Evolutionary conservation across 2,888 invertebrate genomes (phyloP), one percentile per base, ranked within the genome.

Genomic region (Drosophila mimetica): DNA sequence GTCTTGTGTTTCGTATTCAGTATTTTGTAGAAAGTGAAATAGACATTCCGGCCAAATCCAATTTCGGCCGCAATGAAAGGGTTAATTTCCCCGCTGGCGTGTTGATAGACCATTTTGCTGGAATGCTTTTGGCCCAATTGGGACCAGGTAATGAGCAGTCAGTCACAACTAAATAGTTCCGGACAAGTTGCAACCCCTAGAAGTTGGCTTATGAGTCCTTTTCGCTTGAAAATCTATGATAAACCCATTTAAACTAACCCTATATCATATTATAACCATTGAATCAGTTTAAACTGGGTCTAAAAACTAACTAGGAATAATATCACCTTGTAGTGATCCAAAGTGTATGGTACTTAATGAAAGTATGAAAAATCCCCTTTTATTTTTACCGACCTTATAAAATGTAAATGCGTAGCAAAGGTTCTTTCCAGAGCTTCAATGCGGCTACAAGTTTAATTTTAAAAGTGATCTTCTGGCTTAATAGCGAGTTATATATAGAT

Each of bases 11-110:
- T 51, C 46, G 48, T 60, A 58, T 25, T 25, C 11, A 11, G 39
- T n/a, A 30, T 11, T 46, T 51, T 65, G 48, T 70, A 58, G 65
- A 57, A 73, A 73, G 66, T 60, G 66, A 70, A 65, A 48, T 42
- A 32, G 46, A 70, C 48, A 52, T 73, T 73, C 47, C 59, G 39
- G 48, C n/a, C 39, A 71, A 76, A 59, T 16, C 52, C 57, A 67
- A 57, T 69, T 71, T 71, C 11, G 44, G 61, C 14, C 14, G 36
- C 55, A 61, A 52, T 71, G 54, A 71, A 71, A 61, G 71, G 71
- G 71, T 71, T 71, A 71, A 70, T 50, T 53, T 50, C 34, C 48
- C 71, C 54, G 11, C 37, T 71, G 51, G 71, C 71, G 71, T 71
- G 71, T 25, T 25, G 50, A 25, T 44, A 9, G 51, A n/a, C 61